Base-by-base conservation (phyloP, 2,888 invertebrate species). In the Pseudeuparius sepicola region DNA sequence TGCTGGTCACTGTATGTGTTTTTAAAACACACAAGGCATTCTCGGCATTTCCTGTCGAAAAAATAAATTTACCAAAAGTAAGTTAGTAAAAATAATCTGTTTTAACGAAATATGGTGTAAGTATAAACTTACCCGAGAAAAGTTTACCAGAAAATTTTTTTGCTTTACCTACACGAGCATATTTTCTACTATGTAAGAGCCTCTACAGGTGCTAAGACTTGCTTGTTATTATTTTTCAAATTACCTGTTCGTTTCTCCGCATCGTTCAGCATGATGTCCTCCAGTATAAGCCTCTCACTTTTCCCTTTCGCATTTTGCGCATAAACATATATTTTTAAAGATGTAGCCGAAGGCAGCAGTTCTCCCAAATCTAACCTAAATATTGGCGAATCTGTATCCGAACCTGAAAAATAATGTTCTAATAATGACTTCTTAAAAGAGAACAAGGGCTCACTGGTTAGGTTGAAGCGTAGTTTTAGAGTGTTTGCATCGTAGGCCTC, bases 191-290 rank as follows among this genome's bases (percentile, higher is more conserved):
- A n/a, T n/a, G n/a, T n/a, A n/a, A n/a, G n/a, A n/a, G n/a, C n/a
- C n/a, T n/a, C n/a, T n/a, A n/a, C n/a, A n/a, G n/a, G n/a, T n/a
- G n/a, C n/a, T n/a, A n/a, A n/a, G n/a, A n/a, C n/a, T n/a, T n/a
- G n/a, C n/a, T n/a, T n/a, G n/a, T n/a, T n/a, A n/a, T n/a, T n/a
- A n/a, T n/a, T n/a, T n/a, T n/a, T n/a, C n/a, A n/a, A n/a, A n/a
- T 61, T 66, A 87, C 87, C 86, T 63, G 85, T 78, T 55, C 84
- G 73, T 57, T 80, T 83, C 48, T 86, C 87, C 30, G 87, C 84
- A 60, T 88, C 87, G 60, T 84, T 82, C 54, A 88, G 78, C 49
- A 85, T 80, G 51, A 88, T 85, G 56, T 87, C 86, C 59, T 89
- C 87, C 40, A 89, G 67, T 5, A 86, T 68, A 40, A 81, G 75